These are phyloP conservation scores for Podarcis lilfordi DNA, from an alignment of 2,797 vertebrate genomes.

Conservation along the genomic window DNA sequence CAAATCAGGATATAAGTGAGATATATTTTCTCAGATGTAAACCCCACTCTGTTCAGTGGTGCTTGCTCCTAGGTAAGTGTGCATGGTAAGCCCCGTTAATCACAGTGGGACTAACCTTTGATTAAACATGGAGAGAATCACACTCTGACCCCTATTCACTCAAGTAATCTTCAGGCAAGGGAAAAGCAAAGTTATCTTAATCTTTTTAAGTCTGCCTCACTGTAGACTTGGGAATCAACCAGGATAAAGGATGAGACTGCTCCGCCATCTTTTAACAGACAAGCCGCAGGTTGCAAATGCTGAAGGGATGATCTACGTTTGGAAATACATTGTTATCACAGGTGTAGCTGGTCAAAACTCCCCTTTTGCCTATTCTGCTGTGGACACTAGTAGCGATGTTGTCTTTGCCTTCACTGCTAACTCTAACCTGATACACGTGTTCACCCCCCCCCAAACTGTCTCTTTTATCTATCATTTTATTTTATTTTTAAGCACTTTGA, in stretches of 20 bases:
- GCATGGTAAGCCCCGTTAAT: too few species aligned
- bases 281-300: neutral
- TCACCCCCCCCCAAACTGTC: constrained; percentile 2
- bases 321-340: constrained; percentile 9
- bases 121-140: too few species aligned
- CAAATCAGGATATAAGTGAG: too few species aligned
- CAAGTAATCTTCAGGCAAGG: too few species aligned
- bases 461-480: constrained; percentile 51
- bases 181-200: neutral
- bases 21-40: neutral
- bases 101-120: too few species aligned
- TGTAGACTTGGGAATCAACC: neutral
- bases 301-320: constrained; percentile 4
- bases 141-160: too few species aligned
- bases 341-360: neutral
- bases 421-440: constrained; percentile 32
- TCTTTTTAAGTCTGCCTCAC: neutral
- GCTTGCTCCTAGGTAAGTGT: neutral
- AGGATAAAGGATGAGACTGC: neutral
- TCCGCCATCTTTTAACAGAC: constrained; percentile 10
- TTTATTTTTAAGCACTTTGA: constrained; percentile 50
- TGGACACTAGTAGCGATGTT: neutral
- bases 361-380: neutral
- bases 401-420: constrained; percentile 34
- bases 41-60: neutral